Conservation (phyloP, 2,888 invertebrate genomes). For the Pediacus dermestoides region DNA sequence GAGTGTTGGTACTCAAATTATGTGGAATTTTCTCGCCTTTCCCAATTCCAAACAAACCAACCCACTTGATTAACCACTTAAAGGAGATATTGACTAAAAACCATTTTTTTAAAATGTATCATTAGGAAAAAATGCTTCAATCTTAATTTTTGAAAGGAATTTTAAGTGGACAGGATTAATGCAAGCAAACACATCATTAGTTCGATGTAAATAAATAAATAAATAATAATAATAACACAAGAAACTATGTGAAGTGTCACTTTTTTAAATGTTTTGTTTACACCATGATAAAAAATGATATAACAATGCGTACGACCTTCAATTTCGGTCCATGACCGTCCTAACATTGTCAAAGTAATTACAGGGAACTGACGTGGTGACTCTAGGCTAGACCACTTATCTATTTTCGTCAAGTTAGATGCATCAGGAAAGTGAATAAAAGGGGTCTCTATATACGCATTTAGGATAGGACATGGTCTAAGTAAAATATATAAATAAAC, state of each 20-base stretch:
- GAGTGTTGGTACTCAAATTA: too few species aligned
- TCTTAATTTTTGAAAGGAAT: too few species aligned
- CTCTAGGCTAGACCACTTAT: constrained; percentile 30
- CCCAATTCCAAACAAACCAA: too few species aligned
- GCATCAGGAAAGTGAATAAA: too few species aligned
- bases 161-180: too few species aligned
- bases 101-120: constrained; percentile 4
- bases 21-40: too few species aligned
- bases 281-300: constrained; percentile 31
- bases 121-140: background rate
- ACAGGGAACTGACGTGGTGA: constrained; percentile 19
- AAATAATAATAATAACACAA: too few species aligned
- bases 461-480: constrained; percentile 24
- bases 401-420: constrained; percentile 27
- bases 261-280: constrained; percentile 33
- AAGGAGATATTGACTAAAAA: too few species aligned
- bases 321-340: constrained; percentile 36
- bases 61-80: too few species aligned
- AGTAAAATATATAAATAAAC: too few species aligned
- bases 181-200: too few species aligned
- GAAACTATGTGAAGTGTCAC: constrained; percentile 10
- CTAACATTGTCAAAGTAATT: constrained; percentile 33
- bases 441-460: constrained; percentile 19
- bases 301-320: constrained; percentile 30
- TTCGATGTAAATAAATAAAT: too few species aligned